phyloP scores from a whole-genome alignment of 2,113 vertebrate species.

The Silurus glanis region DNA sequence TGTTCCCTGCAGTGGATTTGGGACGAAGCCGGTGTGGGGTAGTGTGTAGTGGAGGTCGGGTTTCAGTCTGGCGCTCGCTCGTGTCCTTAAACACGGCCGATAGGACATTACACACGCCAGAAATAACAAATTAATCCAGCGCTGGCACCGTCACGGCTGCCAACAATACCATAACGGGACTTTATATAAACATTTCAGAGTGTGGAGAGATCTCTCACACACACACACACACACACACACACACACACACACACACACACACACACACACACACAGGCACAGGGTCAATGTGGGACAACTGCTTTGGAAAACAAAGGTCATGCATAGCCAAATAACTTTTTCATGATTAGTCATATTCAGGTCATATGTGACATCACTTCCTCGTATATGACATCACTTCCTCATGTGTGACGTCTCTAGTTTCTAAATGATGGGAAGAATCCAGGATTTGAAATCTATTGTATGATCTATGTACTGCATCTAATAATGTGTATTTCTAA shows the following conservation, averaged over 20 bases:
- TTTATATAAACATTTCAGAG: slow-evolving; percentile 17
- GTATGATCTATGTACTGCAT: background rate
- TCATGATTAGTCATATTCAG: background rate
- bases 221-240: slow-evolving; percentile 2
- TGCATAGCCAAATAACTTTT: background rate
- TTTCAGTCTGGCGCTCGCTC: slow-evolving; percentile 56
- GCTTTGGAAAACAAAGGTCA: background rate
- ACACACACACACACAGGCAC: background rate
- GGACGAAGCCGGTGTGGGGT: background rate
- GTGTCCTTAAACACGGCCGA: slow-evolving; percentile 69
- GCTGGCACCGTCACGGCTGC: slow-evolving; percentile 60
- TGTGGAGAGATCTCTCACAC: background rate
- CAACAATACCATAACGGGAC: slow-evolving; percentile 38
- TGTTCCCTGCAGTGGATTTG: background rate
- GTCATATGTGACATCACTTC: background rate
- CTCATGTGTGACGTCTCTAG: background rate
- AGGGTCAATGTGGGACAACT: background rate
- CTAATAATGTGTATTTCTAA: no score
- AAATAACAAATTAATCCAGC: slow-evolving; percentile 63
- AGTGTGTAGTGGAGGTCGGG: slow-evolving; percentile 43
- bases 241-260: slow-evolving; percentile 17
- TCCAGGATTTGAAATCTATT: background rate
- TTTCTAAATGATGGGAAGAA: background rate
- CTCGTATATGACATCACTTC: slow-evolving; percentile 1
- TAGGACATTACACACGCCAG: slow-evolving; percentile 61